phyloP scores from a whole-genome alignment of 2,113 vertebrate genomes.

The Illadopsis cleaveri region DNA sequence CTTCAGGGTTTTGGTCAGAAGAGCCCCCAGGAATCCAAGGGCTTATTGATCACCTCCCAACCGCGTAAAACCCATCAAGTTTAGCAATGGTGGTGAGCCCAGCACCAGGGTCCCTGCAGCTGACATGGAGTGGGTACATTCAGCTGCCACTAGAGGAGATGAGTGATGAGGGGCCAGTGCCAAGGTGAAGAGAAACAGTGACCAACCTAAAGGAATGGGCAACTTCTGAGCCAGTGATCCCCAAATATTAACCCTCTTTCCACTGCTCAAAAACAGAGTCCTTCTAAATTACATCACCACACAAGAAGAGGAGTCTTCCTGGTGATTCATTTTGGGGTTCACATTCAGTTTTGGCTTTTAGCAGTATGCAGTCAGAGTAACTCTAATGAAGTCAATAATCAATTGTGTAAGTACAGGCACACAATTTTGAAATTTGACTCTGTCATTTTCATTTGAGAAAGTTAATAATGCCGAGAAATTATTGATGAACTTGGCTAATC shows the following conservation, averaged over 20 bases:
- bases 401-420: not conserved
- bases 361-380: not conserved
- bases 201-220: not conserved
- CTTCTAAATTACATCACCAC: not conserved
- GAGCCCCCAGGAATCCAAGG: not conserved
- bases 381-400: not conserved
- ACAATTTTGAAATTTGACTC: not conserved
- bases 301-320: not conserved
- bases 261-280: not conserved
- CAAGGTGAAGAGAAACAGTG: not conserved
- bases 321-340: not conserved
- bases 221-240: not conserved
- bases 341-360: not conserved
- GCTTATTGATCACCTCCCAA: not conserved
- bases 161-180: fast-evolving
- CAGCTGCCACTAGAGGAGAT: not conserved
- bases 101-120: not conserved
- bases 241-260: not conserved
- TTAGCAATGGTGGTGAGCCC: not conserved
- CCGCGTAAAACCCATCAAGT: not conserved
- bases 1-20: not conserved
- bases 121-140: not conserved
- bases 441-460: not conserved
- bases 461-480: not conserved
- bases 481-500: not conserved